Evolutionary conservation across 1,140 invertebrate species (phyloP), one percentile per base, ranked within the genome.

Genomic region (Eriosoma lanigerum): DNA sequence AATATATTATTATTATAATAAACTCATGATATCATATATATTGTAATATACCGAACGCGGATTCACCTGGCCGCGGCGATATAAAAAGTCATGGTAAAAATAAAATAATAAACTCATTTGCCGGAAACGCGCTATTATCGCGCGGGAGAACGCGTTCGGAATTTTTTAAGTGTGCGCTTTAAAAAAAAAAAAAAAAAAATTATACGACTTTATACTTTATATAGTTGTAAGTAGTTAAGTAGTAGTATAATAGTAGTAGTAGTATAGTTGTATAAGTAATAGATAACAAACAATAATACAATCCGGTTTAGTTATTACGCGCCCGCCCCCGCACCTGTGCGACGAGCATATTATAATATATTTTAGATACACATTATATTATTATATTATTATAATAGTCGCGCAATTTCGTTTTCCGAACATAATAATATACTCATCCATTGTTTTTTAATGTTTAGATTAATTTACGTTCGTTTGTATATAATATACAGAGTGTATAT

Each of bases 391-490:
- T 44, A 44, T 66, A 68, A 68, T 24, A 68, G 38, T 21, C 38
- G n/a, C n/a, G n/a, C n/a, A 15, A 46, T 68, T 68, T 68, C 64
- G 64, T 68, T 68, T 68, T 68, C 64, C 38, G 12, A n/a, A 9
- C 21, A 19, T 38, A 17, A 46, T 19, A 38, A 38, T 64, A 68
- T 29, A 68, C 44, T 21, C 21, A 26, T 48, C 66, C 66, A 68
- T 68, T 68, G 66, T 68, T 68, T 48, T 13, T 46, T 46, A 68
- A 68, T 38, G 32, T 68, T 68, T 68, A 68, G 64, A 68, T 68
- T 68, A 68, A 68, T 68, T 68, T 68, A 8, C n/a, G n/a, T n/a
- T n/a, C n/a, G n/a, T n/a, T n/a, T n/a, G n/a, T n/a, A n/a, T n/a
- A n/a, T n/a, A n/a, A n/a, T n/a, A n/a, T n/a, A n/a, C n/a, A n/a